Conservation (phyloP, 2,888 invertebrate genomes). For the Pecten maximus region DNA sequence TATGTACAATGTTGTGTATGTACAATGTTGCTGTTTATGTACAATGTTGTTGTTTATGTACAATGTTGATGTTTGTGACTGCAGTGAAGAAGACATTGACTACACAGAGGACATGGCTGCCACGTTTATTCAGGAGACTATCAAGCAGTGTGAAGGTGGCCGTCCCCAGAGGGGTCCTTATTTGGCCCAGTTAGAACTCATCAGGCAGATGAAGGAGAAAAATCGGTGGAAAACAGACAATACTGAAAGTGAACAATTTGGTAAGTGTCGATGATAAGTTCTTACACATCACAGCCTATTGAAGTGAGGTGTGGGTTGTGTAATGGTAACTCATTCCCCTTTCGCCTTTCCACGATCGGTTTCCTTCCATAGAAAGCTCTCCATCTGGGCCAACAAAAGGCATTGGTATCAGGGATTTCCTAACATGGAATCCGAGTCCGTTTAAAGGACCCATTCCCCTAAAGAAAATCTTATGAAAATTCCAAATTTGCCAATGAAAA, state of each 20-base stretch:
- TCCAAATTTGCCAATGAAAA: no score
- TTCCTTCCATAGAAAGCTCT: no score
- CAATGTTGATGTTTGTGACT: constrained; percentile 18
- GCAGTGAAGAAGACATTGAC: constrained; percentile 67
- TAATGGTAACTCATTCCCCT: no score
- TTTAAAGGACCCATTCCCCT: no score
- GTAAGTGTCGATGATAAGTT: constrained; percentile 49
- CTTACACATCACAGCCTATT: no score
- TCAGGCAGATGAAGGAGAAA: constrained; percentile 68
- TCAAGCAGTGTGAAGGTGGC: constrained; percentile 63
- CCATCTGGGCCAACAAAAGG: no score
- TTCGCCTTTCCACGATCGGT: no score
- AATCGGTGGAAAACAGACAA: constrained; percentile 36
- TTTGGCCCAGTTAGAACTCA: constrained; percentile 89
- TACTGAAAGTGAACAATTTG: constrained; percentile 53
- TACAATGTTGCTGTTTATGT: neutral
- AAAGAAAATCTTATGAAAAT: no score
- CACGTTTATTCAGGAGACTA: constrained; percentile 76
- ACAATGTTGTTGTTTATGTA: neutral
- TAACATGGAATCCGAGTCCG: no score
- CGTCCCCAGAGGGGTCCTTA: constrained; percentile 89
- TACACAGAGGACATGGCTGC: constrained; percentile 75
- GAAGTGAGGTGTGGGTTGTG: no score
- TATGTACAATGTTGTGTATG: neutral
- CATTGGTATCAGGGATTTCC: no score